Conservation (phyloP, 2,113 vertebrate species). For the Lepus timidus region DNA sequence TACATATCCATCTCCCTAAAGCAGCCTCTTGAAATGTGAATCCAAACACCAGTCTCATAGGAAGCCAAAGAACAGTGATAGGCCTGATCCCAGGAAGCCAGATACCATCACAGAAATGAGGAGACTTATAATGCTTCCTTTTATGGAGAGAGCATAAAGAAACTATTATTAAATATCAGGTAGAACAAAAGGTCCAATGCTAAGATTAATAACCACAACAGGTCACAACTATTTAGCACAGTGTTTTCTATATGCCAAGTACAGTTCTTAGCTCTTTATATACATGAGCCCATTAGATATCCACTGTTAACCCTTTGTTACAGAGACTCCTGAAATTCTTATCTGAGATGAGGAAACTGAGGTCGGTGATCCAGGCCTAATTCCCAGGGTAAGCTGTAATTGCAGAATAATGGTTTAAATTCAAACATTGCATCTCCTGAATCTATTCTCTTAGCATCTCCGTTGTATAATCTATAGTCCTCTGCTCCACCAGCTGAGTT, state of each 20-base stretch:
- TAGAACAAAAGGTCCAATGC: neutral
- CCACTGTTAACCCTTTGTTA: neutral
- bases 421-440: neutral
- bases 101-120: neutral
- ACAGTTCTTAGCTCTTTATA: neutral
- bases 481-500: too few relatives aligned
- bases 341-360: constrained; percentile 5
- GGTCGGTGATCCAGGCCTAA: neutral
- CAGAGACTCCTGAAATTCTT: neutral
- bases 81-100: neutral
- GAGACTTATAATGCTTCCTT: neutral
- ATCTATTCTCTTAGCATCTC: neutral
- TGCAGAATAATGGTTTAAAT: neutral
- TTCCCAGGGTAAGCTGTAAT: neutral
- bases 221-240: neutral
- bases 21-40: neutral
- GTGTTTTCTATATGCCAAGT: neutral
- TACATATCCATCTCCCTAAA: neutral
- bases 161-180: neutral
- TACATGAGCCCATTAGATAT: neutral
- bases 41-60: neutral
- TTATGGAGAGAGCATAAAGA: neutral
- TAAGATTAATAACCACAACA: constrained; percentile 8
- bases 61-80: neutral
- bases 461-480: too few relatives aligned